Base-by-base conservation (phyloP, 2,888 invertebrate species). In the Eupithecia inturbata region DNA sequence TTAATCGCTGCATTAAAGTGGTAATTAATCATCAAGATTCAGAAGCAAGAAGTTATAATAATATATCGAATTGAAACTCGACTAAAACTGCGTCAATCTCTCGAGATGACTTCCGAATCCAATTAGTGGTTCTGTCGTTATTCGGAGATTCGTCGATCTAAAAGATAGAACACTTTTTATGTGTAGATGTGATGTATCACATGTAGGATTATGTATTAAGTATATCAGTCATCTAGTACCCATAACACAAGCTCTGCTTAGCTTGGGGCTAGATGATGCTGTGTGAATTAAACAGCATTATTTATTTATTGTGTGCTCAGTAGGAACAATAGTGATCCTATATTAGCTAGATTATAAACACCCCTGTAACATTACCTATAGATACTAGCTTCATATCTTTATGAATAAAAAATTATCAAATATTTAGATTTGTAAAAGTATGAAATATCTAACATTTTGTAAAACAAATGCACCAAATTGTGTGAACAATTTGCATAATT, bases 41-140 rank as follows among this genome's bases (percentile, higher is more conserved):
- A 45, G 19, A 45, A n/a, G 19, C 19, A 45, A 45, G 19, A 45
- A n/a, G 19, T 45, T n/a, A 49, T 49, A 49, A 49, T 10, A 22
- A n/a, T 49, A 63, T 70, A 63, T 71, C 57, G 63, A 71, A 28
- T 60, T 60, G 68, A 45, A 36, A 69, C 71, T 66, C 57, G 64
- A 28, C 60, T 28, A 49, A 69, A 77, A 75, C 72, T 62, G 69
- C 67, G 28, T 67, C 70, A 75, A 72, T 75, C 62, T 77, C 63
- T 19, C 62, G 70, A 63, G 71, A 70, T 72, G 72, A 73, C 77
- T 77, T 76, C 77, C 73, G 73, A 74, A 68, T 73, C 70, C 68
- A 75, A 73, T 78, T 69, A 70, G 77, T 36, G 75, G 72, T 64
- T 14, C 5, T 64, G 72, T 75, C 75, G 75, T 75, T 75, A 75